phyloP scores from a whole-genome alignment of 2,797 vertebrate species.

The Nothura maculosa region DNA sequence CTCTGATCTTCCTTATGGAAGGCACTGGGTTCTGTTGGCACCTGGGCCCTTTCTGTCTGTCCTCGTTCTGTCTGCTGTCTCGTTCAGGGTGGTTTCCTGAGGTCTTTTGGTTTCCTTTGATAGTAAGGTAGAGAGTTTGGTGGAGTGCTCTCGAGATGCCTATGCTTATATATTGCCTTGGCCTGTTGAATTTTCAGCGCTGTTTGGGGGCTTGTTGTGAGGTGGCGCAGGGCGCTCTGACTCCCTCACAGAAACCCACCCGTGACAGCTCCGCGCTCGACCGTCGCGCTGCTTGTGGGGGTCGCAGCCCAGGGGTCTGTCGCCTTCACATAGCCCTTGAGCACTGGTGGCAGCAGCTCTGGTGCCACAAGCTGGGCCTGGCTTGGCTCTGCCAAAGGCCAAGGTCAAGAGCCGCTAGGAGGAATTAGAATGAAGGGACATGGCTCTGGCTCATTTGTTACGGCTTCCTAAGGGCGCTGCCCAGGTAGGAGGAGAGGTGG shows the following conservation, averaged over 20 bases:
- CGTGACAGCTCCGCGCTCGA: not conserved
- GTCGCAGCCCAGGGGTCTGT: too few species aligned
- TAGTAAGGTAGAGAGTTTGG: not conserved
- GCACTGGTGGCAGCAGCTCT: not conserved
- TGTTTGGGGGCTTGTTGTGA: not conserved
- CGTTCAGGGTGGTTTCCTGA: not conserved
- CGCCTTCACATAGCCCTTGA: too few species aligned
- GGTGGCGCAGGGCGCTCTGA: not conserved
- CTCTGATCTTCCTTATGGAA: not conserved
- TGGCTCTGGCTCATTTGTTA: not conserved
- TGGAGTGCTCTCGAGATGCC: not conserved
- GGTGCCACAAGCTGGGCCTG: not conserved
- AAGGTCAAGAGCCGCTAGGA: not conserved
- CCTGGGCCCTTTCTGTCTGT: not conserved
- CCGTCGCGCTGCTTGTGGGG: not conserved
- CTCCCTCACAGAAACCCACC: not conserved
- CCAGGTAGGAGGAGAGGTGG: not conserved
- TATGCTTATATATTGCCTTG: not conserved
- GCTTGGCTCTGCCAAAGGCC: not conserved
- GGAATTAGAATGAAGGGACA: not conserved
- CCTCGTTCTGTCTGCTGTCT: not conserved
- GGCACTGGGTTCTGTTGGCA: not conserved
- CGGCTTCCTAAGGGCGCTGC: not conserved
- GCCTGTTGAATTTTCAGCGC: not conserved
- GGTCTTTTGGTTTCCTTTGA: not conserved